A percentile compares a stretch with the other conserved stretches of the same genome.
These are phyloP conservation scores for Parauchenoglanis ngamensis DNA, from an alignment of 2,797 vertebrate species.

Conservation along the genomic window DNA sequence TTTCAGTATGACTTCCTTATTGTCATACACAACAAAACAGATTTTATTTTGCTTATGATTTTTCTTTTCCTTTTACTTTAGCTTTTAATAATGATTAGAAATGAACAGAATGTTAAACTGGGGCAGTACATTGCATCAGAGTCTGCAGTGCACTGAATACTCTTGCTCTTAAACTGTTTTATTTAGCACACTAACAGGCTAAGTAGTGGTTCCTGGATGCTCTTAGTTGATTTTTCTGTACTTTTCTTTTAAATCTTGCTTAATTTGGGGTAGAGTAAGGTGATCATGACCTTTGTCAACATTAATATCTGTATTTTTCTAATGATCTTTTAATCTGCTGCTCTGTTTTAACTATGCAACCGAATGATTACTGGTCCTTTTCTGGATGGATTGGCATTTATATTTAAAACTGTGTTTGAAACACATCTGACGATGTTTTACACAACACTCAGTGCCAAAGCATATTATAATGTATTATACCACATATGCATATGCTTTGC, in stretches of 20 bases:
- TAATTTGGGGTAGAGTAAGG: neutral
- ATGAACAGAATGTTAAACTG: neutral
- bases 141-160: neutral
- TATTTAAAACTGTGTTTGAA: neutral
- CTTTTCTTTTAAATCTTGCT: neutral
- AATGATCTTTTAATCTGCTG: neutral
- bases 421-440: neutral
- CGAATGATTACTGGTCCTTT: neutral
- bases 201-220: neutral
- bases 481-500: too few species aligned
- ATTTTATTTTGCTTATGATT: too few species aligned
- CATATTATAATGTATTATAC: neutral
- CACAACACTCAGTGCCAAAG: neutral
- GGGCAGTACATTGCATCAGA: neutral
- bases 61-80: too few species aligned
- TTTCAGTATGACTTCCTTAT: too few species aligned
- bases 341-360: neutral
- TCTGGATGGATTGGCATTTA: neutral
- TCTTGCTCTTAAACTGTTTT: neutral
- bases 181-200: neutral
- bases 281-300: neutral
- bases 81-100: neutral
- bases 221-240: neutral
- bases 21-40: too few species aligned
- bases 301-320: neutral